Base-by-base conservation (phyloP, 2,113 vertebrate species). In the Uria lomvia region DNA sequence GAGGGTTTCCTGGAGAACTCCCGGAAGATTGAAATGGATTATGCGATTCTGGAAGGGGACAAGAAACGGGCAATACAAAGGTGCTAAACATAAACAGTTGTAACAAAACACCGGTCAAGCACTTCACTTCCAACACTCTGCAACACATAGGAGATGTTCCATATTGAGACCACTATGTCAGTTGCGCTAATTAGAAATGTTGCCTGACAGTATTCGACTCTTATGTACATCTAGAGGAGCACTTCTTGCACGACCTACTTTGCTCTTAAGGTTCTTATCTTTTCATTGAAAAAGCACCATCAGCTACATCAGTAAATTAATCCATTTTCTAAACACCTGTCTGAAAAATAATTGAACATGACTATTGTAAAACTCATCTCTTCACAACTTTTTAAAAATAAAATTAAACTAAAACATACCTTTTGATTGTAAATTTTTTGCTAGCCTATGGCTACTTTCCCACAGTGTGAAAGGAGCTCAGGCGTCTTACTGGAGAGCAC, bases 1-100 rank as follows among this genome's bases (percentile, higher is more conserved):
- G 47, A 96, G 65, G 55, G 75, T 91, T 92, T 92, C 79, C 88
- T 87, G 82, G 76, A 95, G 65, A 91, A n/a, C 29, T 59, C 79
- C 53, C 70, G 40, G 96, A 96, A 96, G 94, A 89, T 53, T 91
- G 83, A 91, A 81, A 84, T 87, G 86, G 86, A 93, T 93, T 80
- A 14, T 91, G 65, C 6, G 0, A 21, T 88, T 90, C 82, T 96
- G 75, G 79, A 96, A 87, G 83, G 83, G 88, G 76, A 92, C 72
- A 23, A 93, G 86, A 87, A 88, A 92, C 72, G 83, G 92, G 80
- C 59, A 81, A n/a, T 83, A 30, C 52, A 65, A 71, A 94, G 89
- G 68, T 91, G 96, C 81, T 95, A 89, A 95, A 85, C 5, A 4
- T 75, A 70, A 95, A 92, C 60, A 78, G 36, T 74, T 91, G 36